A percentile compares a stretch with the other conserved stretches of the same genome.
These are phyloP conservation scores for Atrina japonica DNA, from an alignment of 2,888 invertebrate genomes.

Conservation along the genomic window DNA sequence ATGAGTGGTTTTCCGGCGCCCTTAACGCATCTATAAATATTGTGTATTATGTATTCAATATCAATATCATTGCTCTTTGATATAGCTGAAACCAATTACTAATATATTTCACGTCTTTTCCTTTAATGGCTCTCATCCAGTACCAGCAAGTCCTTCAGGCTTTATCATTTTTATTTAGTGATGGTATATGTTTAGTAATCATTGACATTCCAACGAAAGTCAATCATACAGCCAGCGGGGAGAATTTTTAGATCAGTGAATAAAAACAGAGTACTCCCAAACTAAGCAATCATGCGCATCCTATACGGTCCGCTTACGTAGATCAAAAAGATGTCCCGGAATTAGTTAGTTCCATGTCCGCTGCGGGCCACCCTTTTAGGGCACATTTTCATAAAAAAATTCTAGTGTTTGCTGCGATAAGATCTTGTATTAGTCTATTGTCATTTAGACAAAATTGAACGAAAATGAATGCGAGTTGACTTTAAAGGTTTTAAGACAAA, in stretches of 20 bases:
- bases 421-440: slow-evolving; percentile 17
- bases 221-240: slow-evolving; percentile 11
- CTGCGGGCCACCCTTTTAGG: slow-evolving; percentile 17
- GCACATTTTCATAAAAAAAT: slow-evolving; percentile 29
- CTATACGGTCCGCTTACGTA: slow-evolving; percentile 12
- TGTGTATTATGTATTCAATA: slow-evolving; percentile 17
- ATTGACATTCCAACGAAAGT: slow-evolving; percentile 23
- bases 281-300: slow-evolving; percentile 16
- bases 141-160: slow-evolving; percentile 8
- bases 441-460: slow-evolving; percentile 17
- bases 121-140: background rate
- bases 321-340: slow-evolving; percentile 24
- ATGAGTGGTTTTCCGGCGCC: slow-evolving; percentile 19
- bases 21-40: background rate
- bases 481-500: slow-evolving; percentile 32
- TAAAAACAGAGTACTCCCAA: too few species aligned
- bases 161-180: slow-evolving; percentile 7
- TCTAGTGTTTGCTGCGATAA: slow-evolving; percentile 15
- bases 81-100: slow-evolving; percentile 19
- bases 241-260: slow-evolving; percentile 2
- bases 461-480: slow-evolving; percentile 21
- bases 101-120: slow-evolving; percentile 21
- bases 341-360: slow-evolving; percentile 13
- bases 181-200: slow-evolving; percentile 13
- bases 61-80: slow-evolving; percentile 15